phyloP scores from a whole-genome alignment of 2,113 vertebrate genomes.

The Platycercus adscitus region DNA sequence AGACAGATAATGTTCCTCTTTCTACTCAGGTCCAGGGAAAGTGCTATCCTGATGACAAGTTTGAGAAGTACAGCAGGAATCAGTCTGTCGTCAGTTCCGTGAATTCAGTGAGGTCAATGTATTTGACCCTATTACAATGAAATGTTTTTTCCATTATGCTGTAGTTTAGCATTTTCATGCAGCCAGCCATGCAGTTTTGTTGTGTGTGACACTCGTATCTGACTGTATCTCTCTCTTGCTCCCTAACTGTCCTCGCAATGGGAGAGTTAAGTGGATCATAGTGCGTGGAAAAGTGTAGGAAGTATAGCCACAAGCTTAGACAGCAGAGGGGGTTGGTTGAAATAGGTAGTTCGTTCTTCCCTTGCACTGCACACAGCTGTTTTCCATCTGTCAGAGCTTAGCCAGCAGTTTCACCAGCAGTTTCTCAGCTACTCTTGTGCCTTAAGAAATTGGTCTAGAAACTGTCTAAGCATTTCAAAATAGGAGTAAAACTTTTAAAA shows the following conservation, averaged over 20 bases:
- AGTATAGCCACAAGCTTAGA: background rate
- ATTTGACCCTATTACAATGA: background rate
- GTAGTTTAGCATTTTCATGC: background rate
- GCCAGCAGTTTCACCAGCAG: background rate
- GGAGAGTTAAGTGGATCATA: background rate
- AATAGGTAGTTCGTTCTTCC: background rate
- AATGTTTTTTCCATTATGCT: background rate
- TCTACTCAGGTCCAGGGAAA: background rate
- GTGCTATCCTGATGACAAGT: background rate
- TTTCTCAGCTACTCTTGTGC: background rate
- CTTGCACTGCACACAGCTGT: background rate
- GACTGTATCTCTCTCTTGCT: background rate
- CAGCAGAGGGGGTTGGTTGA: background rate
- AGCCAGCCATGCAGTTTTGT: background rate
- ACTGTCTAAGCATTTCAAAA: background rate
- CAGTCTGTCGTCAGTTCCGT: background rate
- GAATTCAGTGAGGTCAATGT: background rate
- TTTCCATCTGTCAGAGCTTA: background rate
- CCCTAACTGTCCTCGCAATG: background rate
- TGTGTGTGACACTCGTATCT: accelerated
- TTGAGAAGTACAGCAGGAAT: background rate
- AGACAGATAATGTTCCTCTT: background rate
- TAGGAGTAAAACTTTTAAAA: background rate
- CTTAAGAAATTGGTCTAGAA: background rate
- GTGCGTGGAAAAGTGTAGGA: background rate